Evolutionary conservation across 1,140 invertebrate species (phyloP).

Genomic region (Odontomachus brunneus): DNA sequence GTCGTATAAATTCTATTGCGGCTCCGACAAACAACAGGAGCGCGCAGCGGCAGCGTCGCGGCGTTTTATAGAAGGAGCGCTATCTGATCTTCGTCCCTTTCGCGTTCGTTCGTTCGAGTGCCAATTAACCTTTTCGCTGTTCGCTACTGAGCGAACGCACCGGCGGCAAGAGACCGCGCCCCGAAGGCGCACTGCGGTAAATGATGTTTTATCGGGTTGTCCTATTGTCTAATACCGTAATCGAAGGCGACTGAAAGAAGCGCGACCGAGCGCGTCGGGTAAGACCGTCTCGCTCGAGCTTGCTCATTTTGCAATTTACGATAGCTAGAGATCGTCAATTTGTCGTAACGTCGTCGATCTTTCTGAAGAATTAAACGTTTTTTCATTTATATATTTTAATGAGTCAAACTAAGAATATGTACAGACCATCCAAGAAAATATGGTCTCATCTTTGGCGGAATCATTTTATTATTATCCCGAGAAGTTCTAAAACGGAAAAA

Average conservation of each 20-base stretch:
- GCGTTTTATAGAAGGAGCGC: slow-evolving; percentile 6
- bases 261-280: background rate
- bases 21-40: slow-evolving; percentile 49
- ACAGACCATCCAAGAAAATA: no score
- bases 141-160: background rate
- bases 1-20: slow-evolving; percentile 56
- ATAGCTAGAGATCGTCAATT: background rate
- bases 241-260: background rate
- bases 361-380: background rate
- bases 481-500: no score
- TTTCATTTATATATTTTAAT: background rate
- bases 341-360: slow-evolving; percentile 1
- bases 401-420: background rate
- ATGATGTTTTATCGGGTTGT: slow-evolving; percentile 24
- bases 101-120: slow-evolving; percentile 36
- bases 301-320: slow-evolving; percentile 19
- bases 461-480: no score
- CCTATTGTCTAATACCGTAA: slow-evolving; percentile 9
- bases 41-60: background rate
- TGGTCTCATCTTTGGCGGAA: no score
- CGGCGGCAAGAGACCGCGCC: slow-evolving; percentile 16
- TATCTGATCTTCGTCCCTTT: slow-evolving; percentile 45
- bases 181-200: background rate
- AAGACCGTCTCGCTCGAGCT: background rate
- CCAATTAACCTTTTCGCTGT: slow-evolving; percentile 42